A percentile compares a stretch with the other conserved stretches of the same genome.
phyloP scores from a whole-genome alignment of 2,113 vertebrate species.

The Peromyscus californicus region DNA sequence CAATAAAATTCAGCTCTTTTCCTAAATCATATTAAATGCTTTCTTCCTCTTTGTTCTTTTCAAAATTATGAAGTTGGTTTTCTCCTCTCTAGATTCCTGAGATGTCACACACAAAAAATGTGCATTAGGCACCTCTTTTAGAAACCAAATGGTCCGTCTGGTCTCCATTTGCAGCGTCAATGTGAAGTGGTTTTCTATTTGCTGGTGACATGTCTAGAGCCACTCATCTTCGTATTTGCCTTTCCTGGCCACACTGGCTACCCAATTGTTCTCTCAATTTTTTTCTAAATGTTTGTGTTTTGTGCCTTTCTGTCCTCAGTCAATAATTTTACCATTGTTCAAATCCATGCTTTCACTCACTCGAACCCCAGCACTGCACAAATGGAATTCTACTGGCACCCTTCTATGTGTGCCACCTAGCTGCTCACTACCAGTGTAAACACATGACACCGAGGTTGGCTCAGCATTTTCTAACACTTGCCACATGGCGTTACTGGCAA shows the following conservation, averaged over 20 bases:
- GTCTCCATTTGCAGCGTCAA: conserved; percentile 13
- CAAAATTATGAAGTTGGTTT: neutral
- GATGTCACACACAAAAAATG: neutral
- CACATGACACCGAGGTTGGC: neutral
- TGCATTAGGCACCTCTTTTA: neutral
- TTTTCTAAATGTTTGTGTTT: conserved; percentile 32
- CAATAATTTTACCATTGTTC: neutral
- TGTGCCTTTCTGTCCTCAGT: neutral
- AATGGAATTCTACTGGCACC: neutral
- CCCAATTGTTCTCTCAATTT: neutral
- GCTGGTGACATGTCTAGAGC: neutral
- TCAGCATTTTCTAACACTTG: neutral
- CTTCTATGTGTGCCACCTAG: neutral
- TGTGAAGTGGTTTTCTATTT: neutral
- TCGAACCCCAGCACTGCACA: neutral
- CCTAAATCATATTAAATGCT: neutral
- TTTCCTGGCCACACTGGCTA: neutral
- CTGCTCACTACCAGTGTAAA: conserved; percentile 30
- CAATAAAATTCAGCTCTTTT: conserved; percentile 21
- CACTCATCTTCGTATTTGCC: neutral
- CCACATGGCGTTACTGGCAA: neutral
- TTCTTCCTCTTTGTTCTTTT: conserved; percentile 1
- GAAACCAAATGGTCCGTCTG: conserved; percentile 11
- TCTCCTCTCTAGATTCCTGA: neutral
- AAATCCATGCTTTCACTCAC: neutral